phyloP scores from a whole-genome alignment of 2,888 invertebrate genomes.

The Merodon equestris region DNA sequence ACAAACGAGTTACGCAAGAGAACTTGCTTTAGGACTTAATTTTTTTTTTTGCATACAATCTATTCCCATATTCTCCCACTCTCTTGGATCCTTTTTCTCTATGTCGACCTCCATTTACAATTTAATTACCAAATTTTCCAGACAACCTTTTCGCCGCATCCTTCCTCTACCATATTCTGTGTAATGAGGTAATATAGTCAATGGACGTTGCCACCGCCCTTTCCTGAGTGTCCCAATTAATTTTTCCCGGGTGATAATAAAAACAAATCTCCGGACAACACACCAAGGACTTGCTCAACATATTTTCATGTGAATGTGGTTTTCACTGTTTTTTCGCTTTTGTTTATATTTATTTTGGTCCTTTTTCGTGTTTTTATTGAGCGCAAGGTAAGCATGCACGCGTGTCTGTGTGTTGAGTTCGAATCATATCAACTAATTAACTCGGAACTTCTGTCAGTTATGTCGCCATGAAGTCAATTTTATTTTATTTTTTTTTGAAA shows the following conservation, averaged over 20 bases:
- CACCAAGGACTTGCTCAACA: conserved; percentile 58
- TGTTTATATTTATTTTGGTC: background rate
- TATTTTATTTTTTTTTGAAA: background rate
- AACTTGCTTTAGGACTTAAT: too few relatives aligned
- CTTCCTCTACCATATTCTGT: conserved; percentile 14
- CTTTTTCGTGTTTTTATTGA: background rate
- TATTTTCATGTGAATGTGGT: conserved; percentile 56
- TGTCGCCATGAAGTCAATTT: background rate
- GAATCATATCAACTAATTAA: conserved; percentile 65
- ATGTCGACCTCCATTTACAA: conserved; percentile 44
- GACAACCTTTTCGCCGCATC: conserved; percentile 29
- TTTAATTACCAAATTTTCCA: conserved; percentile 56
- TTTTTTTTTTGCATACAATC: too few relatives aligned
- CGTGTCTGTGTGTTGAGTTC: conserved; percentile 49
- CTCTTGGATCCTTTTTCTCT: conserved; percentile 7
- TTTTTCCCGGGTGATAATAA: conserved; percentile 55
- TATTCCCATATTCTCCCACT: background rate
- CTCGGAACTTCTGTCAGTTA: conserved; percentile 48
- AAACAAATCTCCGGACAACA: conserved; percentile 60
- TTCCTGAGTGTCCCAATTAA: conserved; percentile 54
- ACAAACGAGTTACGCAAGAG: too few relatives aligned
- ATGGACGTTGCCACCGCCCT: background rate
- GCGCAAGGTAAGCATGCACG: too few relatives aligned
- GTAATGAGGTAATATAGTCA: conserved; percentile 38
- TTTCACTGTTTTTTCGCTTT: conserved; percentile 10